phyloP scores from a whole-genome alignment of 2,113 vertebrate species.

The Apeltes quadracus region DNA sequence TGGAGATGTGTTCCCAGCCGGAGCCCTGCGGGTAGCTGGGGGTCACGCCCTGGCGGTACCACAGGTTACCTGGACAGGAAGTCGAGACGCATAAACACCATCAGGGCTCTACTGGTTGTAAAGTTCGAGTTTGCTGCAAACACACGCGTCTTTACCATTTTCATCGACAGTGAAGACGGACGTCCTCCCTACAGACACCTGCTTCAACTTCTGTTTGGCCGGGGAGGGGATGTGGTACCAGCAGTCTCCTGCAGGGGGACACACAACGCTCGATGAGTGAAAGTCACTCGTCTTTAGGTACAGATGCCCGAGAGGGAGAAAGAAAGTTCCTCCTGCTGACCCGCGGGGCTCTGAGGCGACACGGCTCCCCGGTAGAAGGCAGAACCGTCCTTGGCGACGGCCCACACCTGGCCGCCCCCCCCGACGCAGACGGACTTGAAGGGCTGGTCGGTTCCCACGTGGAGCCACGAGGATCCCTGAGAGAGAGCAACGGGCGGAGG shows the following conservation, averaged over 20 bases:
- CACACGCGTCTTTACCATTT: constrained; percentile 81
- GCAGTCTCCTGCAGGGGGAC: constrained; percentile 84
- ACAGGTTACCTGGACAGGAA: constrained; percentile 85
- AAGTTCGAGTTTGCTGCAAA: not conserved
- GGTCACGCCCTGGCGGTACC: constrained; percentile 90
- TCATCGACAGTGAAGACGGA: constrained; percentile 90
- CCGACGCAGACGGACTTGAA: constrained; percentile 93
- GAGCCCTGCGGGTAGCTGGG: constrained; percentile 95
- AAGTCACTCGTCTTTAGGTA: not conserved
- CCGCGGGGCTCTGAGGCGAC: constrained; percentile 87
- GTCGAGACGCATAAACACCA: not conserved
- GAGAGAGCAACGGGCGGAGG: not conserved
- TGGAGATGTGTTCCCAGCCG: constrained; percentile 93
- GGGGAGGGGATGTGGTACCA: constrained; percentile 98
- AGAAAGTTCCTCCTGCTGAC: constrained; percentile 68
- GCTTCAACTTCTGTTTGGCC: constrained; percentile 89
- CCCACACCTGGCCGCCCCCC: constrained; percentile 91
- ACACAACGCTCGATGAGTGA: constrained; percentile 18
- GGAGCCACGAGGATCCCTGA: constrained; percentile 95
- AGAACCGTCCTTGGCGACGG: constrained; percentile 91
- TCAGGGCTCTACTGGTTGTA: not conserved
- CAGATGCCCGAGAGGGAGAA: not conserved
- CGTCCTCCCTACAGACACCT: constrained; percentile 92
- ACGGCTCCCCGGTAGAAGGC: constrained; percentile 94
- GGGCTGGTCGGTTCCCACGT: constrained; percentile 94